phyloP scores from a whole-genome alignment of 2,888 invertebrate genomes.

The Dasysyrphus tricinctus region DNA sequence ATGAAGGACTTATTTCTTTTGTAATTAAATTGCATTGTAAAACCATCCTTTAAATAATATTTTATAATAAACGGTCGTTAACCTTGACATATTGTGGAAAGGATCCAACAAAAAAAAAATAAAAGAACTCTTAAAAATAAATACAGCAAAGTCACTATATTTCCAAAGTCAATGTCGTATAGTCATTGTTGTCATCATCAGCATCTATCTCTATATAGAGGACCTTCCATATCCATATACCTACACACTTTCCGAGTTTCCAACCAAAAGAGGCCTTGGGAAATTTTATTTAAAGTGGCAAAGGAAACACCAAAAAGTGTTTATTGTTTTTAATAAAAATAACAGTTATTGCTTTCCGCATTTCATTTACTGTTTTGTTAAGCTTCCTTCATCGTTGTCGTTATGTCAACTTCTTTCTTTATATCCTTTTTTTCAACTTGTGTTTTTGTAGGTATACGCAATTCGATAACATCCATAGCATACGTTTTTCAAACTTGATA shows the following conservation, averaged over 20 bases:
- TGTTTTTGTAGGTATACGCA: not conserved
- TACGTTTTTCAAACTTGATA: conserved; percentile 54
- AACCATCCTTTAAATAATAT: not conserved
- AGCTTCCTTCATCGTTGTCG: not conserved
- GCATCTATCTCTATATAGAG: not conserved
- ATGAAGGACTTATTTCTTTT: too few relatives aligned
- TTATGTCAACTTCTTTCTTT: not conserved
- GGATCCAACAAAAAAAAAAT: conserved; percentile 21
- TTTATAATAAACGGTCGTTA: conserved; percentile 83
- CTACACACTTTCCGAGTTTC: not conserved
- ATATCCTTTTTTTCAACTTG: conserved; percentile 40
- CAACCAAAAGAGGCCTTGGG: conserved; percentile 15
- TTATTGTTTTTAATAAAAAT: conserved; percentile 75
- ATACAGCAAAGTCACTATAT: conserved; percentile 27
- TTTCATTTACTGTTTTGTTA: conserved; percentile 69
- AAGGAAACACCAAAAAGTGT: conserved; percentile 59
- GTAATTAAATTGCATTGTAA: not conserved
- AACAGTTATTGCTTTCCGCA: conserved; percentile 72
- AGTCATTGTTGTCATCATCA: conserved; percentile 41
- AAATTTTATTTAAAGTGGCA: conserved; percentile 15
- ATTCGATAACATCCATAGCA: conserved; percentile 28
- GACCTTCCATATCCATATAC: not conserved
- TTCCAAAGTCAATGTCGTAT: conserved; percentile 67
- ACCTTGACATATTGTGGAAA: conserved; percentile 81
- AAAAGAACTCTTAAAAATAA: conserved; percentile 3